phyloP scores from a whole-genome alignment of 2,888 invertebrate genomes.

The Zygaena filipendulae region DNA sequence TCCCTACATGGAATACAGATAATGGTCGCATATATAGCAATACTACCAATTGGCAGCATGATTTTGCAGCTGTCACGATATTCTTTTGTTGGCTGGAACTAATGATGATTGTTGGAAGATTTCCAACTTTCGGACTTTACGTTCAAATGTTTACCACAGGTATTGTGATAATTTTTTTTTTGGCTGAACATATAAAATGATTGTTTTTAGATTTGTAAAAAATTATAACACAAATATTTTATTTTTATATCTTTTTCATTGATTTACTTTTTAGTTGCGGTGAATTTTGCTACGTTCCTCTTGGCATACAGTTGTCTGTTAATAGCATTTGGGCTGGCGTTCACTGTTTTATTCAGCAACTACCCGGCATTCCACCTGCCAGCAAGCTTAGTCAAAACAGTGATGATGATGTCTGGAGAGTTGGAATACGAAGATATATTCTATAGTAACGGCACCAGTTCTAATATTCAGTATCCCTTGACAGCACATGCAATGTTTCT shows the following conservation, averaged over 20 bases:
- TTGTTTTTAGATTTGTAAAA: slow-evolving; percentile 1
- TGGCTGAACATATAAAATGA: background rate
- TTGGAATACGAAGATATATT: slow-evolving; percentile 88
- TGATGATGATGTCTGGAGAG: slow-evolving; percentile 92
- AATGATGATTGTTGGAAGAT: slow-evolving; percentile 87
- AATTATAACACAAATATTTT: no score
- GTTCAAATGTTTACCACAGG: slow-evolving; percentile 89
- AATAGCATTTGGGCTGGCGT: slow-evolving; percentile 83
- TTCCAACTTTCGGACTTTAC: slow-evolving; percentile 87
- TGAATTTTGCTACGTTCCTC: slow-evolving; percentile 85
- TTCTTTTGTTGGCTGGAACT: slow-evolving; percentile 85
- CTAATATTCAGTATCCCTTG: slow-evolving; percentile 71
- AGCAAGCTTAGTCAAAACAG: slow-evolving; percentile 76
- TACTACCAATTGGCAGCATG: slow-evolving; percentile 78
- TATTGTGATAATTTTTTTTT: slow-evolving; percentile 18
- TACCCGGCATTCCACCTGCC: slow-evolving; percentile 78
- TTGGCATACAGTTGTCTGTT: slow-evolving; percentile 83
- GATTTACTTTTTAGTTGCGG: slow-evolving; percentile 70
- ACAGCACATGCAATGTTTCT: slow-evolving; percentile 82
- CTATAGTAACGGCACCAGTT: slow-evolving; percentile 62
- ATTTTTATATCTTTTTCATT: no score
- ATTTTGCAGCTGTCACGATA: slow-evolving; percentile 81
- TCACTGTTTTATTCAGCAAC: slow-evolving; percentile 83
- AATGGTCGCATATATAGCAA: slow-evolving; percentile 34
- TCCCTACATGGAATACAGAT: slow-evolving; percentile 45